These are phyloP conservation scores for Dendrolimus houi DNA, from an alignment of 2,888 invertebrate genomes.

Conservation along the genomic window DNA sequence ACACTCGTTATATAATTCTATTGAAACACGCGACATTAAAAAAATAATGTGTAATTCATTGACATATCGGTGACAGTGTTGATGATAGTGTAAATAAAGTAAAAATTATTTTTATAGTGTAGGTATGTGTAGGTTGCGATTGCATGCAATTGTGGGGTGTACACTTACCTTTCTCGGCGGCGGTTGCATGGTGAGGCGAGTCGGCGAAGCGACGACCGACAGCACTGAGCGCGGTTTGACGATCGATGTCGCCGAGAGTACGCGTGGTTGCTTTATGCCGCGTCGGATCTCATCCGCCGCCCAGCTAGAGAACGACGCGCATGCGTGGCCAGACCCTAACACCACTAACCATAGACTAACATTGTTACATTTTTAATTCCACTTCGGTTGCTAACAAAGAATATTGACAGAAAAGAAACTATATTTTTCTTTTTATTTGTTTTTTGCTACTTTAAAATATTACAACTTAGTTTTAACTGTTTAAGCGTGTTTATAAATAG, in stretches of 20 bases:
- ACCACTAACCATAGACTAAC: conserved; percentile 12
- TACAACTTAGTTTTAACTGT: not conserved
- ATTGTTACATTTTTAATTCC: not conserved
- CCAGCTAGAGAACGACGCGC: conserved; percentile 21
- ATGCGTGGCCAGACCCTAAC: conserved; percentile 20
- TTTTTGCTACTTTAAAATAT: conserved; percentile 1
- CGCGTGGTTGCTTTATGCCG: conserved; percentile 41
- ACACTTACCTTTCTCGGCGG: conserved; percentile 88
- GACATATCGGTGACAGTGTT: conserved; percentile 9
- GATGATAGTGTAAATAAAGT: conserved; percentile 3
- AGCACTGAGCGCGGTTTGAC: conserved; percentile 14
- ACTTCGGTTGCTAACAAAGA: not conserved
- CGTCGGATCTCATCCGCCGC: conserved; percentile 17
- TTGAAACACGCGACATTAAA: conserved; percentile 7
- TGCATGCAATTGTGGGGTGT: conserved; percentile 5
- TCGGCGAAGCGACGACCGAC: conserved; percentile 17
- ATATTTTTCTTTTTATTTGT: conserved; percentile 1
- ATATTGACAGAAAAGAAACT: not conserved
- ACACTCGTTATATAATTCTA: conserved; percentile 15
- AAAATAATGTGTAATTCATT: conserved; percentile 10
- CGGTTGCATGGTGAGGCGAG: conserved; percentile 81
- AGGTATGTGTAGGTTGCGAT: conserved; percentile 1
- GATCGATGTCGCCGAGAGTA: conserved; percentile 41
- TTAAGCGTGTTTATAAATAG: no score
- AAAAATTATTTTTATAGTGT: not conserved